A percentile compares a stretch with the other conserved stretches of the same genome.
Conservation (phyloP, 2,113 vertebrate genomes). For the Steatornis caripensis region DNA sequence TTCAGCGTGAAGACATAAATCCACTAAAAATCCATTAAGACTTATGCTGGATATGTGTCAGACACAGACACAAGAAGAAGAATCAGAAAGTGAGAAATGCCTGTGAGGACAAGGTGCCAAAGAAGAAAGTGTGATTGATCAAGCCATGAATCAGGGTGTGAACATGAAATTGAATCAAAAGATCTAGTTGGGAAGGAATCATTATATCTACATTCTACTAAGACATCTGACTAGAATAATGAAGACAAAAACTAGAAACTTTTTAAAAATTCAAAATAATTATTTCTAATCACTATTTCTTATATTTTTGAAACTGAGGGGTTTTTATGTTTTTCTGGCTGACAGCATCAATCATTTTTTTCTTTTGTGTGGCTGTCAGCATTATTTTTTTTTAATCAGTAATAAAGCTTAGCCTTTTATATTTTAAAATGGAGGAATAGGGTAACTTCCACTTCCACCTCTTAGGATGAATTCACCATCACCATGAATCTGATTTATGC, state of each 20-base stretch:
- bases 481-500: background rate
- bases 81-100: background rate
- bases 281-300: background rate
- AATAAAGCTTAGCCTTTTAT: background rate
- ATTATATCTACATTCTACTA: background rate
- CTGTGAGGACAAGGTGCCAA: background rate
- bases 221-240: background rate
- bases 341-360: background rate
- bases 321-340: background rate
- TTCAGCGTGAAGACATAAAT: background rate
- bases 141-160: background rate
- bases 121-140: background rate
- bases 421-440: background rate
- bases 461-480: background rate
- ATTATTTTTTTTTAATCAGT: background rate
- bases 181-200: background rate
- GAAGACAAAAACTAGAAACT: background rate
- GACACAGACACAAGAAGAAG: background rate
- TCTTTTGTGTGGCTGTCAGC: background rate
- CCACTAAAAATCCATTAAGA: background rate
- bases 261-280: background rate
- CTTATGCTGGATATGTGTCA: background rate
- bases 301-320: background rate
- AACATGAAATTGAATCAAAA: background rate
- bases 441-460: background rate